Conservation (phyloP, 2,888 invertebrate genomes). For the Leptopilina drosophilae region DNA sequence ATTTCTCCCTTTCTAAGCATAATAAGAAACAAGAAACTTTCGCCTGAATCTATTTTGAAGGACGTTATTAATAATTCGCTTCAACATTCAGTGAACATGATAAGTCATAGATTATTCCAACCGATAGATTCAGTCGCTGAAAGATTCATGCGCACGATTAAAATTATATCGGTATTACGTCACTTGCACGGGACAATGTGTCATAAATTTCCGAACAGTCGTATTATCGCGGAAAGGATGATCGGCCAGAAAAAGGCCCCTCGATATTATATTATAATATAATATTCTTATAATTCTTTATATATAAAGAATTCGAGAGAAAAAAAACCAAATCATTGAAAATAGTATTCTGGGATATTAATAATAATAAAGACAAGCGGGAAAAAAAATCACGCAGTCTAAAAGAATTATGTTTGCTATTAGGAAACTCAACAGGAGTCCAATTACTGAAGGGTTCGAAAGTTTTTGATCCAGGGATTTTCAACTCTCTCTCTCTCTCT, state of each 20-base stretch:
- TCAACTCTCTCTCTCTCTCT: neutral
- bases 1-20: too few species aligned
- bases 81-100: neutral
- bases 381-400: neutral
- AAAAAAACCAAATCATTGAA: neutral
- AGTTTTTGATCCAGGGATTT: slow-evolving; percentile 28
- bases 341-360: neutral
- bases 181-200: slow-evolving; percentile 50
- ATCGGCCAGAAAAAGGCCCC: neutral
- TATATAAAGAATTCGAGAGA: too few species aligned
- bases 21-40: too few species aligned
- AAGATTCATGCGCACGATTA: slow-evolving; percentile 57
- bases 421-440: slow-evolving; percentile 25
- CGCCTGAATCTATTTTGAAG: neutral
- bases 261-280: neutral
- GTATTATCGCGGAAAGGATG: neutral
- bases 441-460: slow-evolving; percentile 39
- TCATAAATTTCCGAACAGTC: slow-evolving; percentile 27
- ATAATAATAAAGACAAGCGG: neutral
- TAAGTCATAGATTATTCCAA: slow-evolving; percentile 56
- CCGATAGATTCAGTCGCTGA: slow-evolving; percentile 58
- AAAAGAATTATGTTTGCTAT: slow-evolving; percentile 31
- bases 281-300: too few species aligned
- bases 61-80: slow-evolving; percentile 32
- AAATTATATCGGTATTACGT: slow-evolving; percentile 54